Conservation (phyloP, 2,797 vertebrate species). For the Darevskia mixta region DNA sequence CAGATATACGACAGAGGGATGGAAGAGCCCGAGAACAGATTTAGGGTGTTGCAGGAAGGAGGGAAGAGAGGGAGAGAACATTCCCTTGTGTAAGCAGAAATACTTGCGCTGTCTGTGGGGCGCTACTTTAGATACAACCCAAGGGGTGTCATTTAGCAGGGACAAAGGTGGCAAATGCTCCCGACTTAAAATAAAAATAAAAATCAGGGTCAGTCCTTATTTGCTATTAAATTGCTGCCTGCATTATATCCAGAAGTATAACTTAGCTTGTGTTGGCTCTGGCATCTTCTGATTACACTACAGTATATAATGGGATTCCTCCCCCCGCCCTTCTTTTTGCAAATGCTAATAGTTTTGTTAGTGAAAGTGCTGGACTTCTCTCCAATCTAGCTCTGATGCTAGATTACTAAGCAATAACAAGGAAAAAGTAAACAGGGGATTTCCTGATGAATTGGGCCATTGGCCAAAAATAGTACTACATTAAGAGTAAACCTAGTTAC, state of each 20-base stretch:
- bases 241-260: neutral
- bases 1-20: too few relatives aligned
- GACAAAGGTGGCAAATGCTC: neutral
- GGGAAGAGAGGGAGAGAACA: too few relatives aligned
- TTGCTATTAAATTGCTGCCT: neutral
- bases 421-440: neutral
- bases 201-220: neutral
- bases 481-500: neutral
- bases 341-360: conserved; percentile 44
- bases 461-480: conserved; percentile 34
- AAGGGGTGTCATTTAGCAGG: neutral
- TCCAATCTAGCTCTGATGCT: conserved; percentile 38
- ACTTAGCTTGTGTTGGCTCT: neutral
- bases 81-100: too few relatives aligned
- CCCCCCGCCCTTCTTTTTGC: neutral
- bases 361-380: conserved; percentile 10
- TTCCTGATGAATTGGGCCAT: conserved; percentile 36
- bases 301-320: neutral
- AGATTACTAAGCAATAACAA: conserved; percentile 20
- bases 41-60: too few relatives aligned
- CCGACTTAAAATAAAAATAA: too few relatives aligned
- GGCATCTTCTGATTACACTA: neutral
- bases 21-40: too few relatives aligned
- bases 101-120: too few relatives aligned
- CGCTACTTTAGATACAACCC: neutral